Evolutionary conservation across 2,797 vertebrate species (phyloP).

Genomic region (Falco columbarius): DNA sequence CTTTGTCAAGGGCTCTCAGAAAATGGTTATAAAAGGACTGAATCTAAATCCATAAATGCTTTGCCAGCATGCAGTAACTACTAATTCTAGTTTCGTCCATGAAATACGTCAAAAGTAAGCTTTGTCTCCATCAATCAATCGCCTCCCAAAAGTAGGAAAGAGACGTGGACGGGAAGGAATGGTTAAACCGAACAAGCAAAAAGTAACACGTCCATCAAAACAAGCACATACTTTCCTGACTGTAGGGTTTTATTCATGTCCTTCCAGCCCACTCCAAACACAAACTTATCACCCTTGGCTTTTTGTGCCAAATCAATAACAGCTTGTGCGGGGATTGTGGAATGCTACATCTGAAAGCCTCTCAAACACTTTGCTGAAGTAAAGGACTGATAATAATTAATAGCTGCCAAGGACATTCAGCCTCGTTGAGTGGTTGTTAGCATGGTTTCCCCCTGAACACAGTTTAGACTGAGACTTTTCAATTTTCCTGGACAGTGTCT

Average conservation of each 20-base stretch:
- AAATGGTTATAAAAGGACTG: background rate
- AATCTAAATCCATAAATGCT: conserved; percentile 13
- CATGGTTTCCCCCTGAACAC: conserved; percentile 20
- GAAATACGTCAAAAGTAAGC: conserved; percentile 16
- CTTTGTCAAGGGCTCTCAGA: background rate
- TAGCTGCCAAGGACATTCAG: conserved; percentile 57
- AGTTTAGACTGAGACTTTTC: background rate
- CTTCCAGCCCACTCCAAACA: conserved; percentile 41
- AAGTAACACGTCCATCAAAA: conserved; percentile 1
- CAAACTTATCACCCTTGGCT: background rate
- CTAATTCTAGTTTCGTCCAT: conserved; percentile 1
- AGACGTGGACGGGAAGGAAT: conserved; percentile 10
- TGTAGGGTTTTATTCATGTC: conserved; percentile 25
- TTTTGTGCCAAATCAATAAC: conserved; percentile 51
- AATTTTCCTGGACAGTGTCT: conserved; percentile 18
- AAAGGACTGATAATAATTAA: conserved; percentile 56
- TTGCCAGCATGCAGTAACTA: conserved; percentile 27
- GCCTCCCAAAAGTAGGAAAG: background rate
- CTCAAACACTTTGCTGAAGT: conserved; percentile 26
- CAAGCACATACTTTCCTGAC: conserved; percentile 14
- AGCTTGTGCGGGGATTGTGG: background rate
- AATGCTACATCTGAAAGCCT: conserved; percentile 26
- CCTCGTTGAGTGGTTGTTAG: conserved; percentile 8
- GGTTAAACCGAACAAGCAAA: background rate
- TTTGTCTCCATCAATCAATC: conserved; percentile 5